Evolutionary conservation across 2,888 invertebrate species (phyloP), one percentile per base, ranked within the genome.

Genomic region (Melitaea athalia): DNA sequence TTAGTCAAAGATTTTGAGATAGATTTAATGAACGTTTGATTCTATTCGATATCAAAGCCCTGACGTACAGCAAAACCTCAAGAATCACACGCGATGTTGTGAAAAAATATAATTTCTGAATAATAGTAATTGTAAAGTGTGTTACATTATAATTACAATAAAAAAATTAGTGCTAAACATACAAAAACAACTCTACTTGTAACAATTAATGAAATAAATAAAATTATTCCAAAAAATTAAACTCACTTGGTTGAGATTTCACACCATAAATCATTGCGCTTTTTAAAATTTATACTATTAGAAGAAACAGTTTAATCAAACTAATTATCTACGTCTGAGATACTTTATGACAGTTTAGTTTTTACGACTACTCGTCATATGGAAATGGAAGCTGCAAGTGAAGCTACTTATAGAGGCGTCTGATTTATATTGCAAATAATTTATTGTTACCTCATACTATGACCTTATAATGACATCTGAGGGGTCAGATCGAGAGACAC

Each of bases 381-480:
- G 24, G 5, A 17, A 52, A 52, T 17, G 52, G 11, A 52, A 52
- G 52, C 11, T 52, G 17, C 24, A 52, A 52, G 24, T 52, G 52
- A 52, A 24, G 10, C 24, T 52, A 52, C 24, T 52, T 24, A 52
- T 52, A 24, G 12, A 12, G 24, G 17, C n/a, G 33, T 24, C 33
- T 14, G 33, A 55, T 38, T 43, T 43, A 59, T 52, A 63, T 66
- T 42, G 64, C 67, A 69, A 72, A 69, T 63, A 52, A 43, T 38
- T 45, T 55, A 62, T 64, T 47, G 61, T 68, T 65, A 68, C 68
- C 55, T 65, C 67, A 70, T 53, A 68, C 62, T 52, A 63, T 64
- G 68, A 72, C 72, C 72, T 59, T 17, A 55, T 55, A 49, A 38
- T 47, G 31, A 61, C 70, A 72, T 72, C 60, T 38, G 55, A 43